Base-by-base conservation (phyloP, 2,888 invertebrate species). In the Acanthacorydalis orientalis region DNA sequence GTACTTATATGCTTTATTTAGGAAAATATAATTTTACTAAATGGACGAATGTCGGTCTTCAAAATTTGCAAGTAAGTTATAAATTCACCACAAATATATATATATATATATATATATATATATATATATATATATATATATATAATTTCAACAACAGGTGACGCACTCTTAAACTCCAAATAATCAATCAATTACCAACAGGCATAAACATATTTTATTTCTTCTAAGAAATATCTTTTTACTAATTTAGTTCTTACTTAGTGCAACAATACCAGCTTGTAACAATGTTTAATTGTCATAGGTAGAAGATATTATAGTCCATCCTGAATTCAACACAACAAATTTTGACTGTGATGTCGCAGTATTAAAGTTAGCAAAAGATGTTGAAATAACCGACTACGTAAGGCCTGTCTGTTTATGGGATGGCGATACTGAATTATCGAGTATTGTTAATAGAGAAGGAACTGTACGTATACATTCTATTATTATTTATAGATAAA, bases 341-440 rank as follows among this genome's bases (percentile, higher is more conserved):
- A 57, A 53, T 32, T 64, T 60, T 50, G 52, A 53, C 6, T 59
- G 62, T 48, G 64, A 65, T 48, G 58, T 65, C 4, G 64, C 64
- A 1, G 42, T 65, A n/a, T 44, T 65, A 8, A 60, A 59, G 53
- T 50, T 65, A 31, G 48, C 51, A 1, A 45, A 49, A 11, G 54
- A 60, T 2, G 59, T 55, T 4, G 55, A 60, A 7, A 54, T 62
- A 41, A 64, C 62, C 1, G 58, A 61, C 53, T 63, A 57, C 47
- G 65, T 65, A 1, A 53, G 64, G 35, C 64, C 65, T 1, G 56
- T 63, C 9, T 65, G 65, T 49, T 47, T 65, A 7, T 65, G 64
- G 64, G 56, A 59, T 15, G 60, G 54, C 23, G 41, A 49, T n/a
- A 41, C 43, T 1, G 48, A 55, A 10, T 48, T 60, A 43, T 52